phyloP scores from a whole-genome alignment of 2,113 vertebrate species.

The Coptodon rendalli region DNA sequence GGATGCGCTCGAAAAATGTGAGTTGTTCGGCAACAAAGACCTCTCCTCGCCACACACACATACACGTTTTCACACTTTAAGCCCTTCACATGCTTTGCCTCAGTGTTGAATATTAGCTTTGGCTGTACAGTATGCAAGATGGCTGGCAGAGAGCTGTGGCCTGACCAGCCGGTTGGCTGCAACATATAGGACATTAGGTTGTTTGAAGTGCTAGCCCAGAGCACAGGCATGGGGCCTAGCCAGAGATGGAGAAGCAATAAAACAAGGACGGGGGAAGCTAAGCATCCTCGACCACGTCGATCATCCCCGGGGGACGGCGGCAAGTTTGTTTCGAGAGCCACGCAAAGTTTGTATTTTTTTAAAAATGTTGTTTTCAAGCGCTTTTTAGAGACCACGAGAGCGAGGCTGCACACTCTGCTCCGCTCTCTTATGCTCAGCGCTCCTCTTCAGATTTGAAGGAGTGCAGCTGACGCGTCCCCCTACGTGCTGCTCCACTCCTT shows the following conservation, averaged over 20 bases:
- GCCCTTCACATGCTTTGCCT: conserved; percentile 14
- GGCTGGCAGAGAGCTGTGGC: conserved; percentile 44
- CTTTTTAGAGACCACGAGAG: background rate
- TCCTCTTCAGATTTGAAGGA: conserved; percentile 46
- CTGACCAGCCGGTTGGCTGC: conserved; percentile 45
- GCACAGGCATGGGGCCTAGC: conserved; percentile 11
- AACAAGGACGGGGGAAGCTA: background rate
- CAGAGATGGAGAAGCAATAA: background rate
- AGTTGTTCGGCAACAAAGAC: conserved; percentile 56
- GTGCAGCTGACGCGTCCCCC: background rate
- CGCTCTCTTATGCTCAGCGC: background rate
- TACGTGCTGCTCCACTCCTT: conserved; percentile 5
- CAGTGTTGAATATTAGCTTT: conserved; percentile 43
- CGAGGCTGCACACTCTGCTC: background rate
- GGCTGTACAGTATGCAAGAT: conserved; percentile 34
- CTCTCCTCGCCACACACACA: background rate
- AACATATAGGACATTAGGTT: conserved; percentile 35
- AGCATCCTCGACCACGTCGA: conserved; percentile 16
- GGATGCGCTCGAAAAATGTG: conserved; percentile 99
- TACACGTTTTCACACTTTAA: conserved; percentile 13
- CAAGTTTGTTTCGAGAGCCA: conserved; percentile 31
- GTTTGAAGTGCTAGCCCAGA: conserved; percentile 59
- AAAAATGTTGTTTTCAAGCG: background rate
- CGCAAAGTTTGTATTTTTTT: background rate
- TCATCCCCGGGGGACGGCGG: background rate